Base-by-base conservation (phyloP, 2,113 vertebrate species). In the Microcebus lehilahytsara region DNA sequence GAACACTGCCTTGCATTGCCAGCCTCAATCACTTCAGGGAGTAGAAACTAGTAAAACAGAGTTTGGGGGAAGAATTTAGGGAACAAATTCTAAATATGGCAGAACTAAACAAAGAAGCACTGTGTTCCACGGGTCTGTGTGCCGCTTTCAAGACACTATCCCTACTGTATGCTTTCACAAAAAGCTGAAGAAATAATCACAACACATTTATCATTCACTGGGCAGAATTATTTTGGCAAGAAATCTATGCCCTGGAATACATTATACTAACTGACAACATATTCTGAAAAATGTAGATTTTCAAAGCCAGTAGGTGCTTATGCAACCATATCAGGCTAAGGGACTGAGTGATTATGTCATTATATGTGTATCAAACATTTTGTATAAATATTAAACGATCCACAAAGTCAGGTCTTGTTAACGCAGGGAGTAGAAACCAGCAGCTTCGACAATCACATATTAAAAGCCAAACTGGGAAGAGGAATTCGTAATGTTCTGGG, bases 171-270 rank as follows among this genome's bases (percentile, higher is more conserved):
- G 79, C 51, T 16, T 71, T 93, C 96, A 97, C 95, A 97, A 93
- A 97, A 97, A 75, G 92, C 97, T 51, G 81, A 96, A 95, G 96
- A 95, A 97, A 94, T 96, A 95, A 95, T 97, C 92, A 89, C 95
- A 85, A 78, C 84, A 42, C 97, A 67, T 97, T 97, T 78, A 14
- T 98, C 98, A 98, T 98, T 62, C 67, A 64, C 96, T 56, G 87
- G 93, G 7, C 96, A 5, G 95, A 97, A 98, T 97, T 19, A 58
- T 75, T 85, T 96, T 98, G 98, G 98, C 98, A 97, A 96, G 97
- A 90, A 14, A 96, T 3, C 60, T 86, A 84, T 86, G 96, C 92
- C 79, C 84, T 79, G 13, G 98, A 97, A 98, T 98, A 85, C 96
- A 98, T 98, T 81, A 95, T 51, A 85, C 95, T 0, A 1, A 64